phyloP scores from a whole-genome alignment of 2,888 invertebrate genomes.

The Trisateles emortualis region DNA sequence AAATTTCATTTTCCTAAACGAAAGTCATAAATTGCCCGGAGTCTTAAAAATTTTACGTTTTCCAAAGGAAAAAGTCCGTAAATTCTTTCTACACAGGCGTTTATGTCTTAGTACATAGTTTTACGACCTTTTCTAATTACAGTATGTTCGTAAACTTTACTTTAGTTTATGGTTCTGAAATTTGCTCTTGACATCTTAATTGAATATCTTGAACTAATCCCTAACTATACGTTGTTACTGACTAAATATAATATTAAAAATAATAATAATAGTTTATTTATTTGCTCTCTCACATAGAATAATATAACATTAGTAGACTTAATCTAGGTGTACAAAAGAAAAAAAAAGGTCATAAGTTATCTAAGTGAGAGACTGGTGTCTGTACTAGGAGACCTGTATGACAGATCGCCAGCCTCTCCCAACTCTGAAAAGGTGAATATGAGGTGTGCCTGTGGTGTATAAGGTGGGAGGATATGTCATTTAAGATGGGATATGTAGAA shows the following conservation, averaged over 20 bases:
- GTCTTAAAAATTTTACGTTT: conserved; percentile 25
- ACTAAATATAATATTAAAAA: not conserved
- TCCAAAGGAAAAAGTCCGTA: conserved; percentile 29
- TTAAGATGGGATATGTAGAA: too few relatives aligned
- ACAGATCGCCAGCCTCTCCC: too few relatives aligned
- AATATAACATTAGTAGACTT: too few relatives aligned
- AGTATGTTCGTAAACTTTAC: conserved; percentile 21
- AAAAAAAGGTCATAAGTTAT: too few relatives aligned
- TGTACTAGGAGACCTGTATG: too few relatives aligned
- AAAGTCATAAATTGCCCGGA: conserved; percentile 14
- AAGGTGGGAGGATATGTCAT: too few relatives aligned
- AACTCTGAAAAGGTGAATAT: too few relatives aligned
- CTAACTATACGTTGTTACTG: not conserved
- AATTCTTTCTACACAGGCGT: conserved; percentile 28
- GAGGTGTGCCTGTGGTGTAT: too few relatives aligned
- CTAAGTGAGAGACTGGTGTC: too few relatives aligned
- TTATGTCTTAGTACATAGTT: conserved; percentile 39
- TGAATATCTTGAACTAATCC: conserved; percentile 38
- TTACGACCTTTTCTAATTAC: conserved; percentile 47
- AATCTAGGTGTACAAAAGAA: too few relatives aligned
- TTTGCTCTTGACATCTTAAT: conserved; percentile 46
- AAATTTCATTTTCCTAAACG: conserved; percentile 10
- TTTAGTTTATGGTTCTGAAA: conserved; percentile 33
- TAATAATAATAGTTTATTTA: too few relatives aligned
- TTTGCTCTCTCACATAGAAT: too few relatives aligned